phyloP scores from a whole-genome alignment of 2,113 vertebrate genomes.

The Poicephalus meyeri region DNA sequence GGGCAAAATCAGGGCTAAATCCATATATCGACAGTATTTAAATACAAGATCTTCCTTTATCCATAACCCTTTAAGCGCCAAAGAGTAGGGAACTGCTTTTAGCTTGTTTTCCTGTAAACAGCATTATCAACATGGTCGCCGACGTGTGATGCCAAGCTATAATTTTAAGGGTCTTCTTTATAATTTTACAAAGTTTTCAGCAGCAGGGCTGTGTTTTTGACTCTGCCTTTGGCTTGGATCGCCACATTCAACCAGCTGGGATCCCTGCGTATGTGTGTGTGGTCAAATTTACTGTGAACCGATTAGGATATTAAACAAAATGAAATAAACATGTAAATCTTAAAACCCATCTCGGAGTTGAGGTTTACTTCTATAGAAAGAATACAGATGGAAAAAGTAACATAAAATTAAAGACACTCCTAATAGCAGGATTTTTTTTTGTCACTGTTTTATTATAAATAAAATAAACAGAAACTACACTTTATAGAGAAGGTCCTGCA shows the following conservation, averaged over 20 bases:
- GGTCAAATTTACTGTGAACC: constrained; percentile 60
- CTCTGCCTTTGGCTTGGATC: constrained; percentile 15
- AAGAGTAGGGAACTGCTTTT: background rate
- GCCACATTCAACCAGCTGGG: constrained; percentile 18
- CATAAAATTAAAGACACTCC: constrained; percentile 57
- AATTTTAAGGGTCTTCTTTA: constrained; percentile 32
- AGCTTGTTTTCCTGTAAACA: background rate
- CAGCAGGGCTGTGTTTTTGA: constrained; percentile 29
- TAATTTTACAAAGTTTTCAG: constrained; percentile 44
- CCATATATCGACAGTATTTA: background rate
- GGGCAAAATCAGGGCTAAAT: background rate
- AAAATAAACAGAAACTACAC: constrained; percentile 35
- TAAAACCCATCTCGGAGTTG: constrained; percentile 52
- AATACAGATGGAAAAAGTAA: constrained; percentile 71
- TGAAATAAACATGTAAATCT: constrained; percentile 69
- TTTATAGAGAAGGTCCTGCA: background rate
- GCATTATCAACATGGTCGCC: background rate
- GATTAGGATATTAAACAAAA: constrained; percentile 72
- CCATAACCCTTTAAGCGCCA: background rate
- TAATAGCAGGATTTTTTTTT: background rate
- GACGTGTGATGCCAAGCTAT: background rate
- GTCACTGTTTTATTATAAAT: constrained; percentile 47
- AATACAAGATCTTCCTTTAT: background rate
- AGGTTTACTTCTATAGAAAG: constrained; percentile 66
- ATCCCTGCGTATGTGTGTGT: constrained; percentile 33